Base-by-base conservation (phyloP, 2,797 vertebrate species). In the Silurus lanzhouensis region DNA sequence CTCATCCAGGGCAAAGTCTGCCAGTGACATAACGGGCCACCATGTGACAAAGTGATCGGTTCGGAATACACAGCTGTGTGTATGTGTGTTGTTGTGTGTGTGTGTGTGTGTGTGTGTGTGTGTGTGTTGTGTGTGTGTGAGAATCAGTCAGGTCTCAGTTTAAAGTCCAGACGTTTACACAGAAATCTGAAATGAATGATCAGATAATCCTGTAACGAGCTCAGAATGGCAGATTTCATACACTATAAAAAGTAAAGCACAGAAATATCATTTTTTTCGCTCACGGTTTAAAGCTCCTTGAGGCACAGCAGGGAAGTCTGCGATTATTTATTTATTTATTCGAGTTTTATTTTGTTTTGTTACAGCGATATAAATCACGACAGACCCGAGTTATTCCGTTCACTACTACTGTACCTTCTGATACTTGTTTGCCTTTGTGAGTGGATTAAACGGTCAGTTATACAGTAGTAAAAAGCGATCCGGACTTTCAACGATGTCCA, bases 21-120 rank as follows among this genome's bases (percentile, higher is more conserved):
- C 87, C 85, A 84, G 27, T 85, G 82, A 70, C 82, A 80, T 52
- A 48, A 80, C 66, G 67, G 77, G 70, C 38, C 71, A 72, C 77
- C 57, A 75, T 83, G 78, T 58, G 84, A 82, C 85, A 79, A 80
- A 83, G 81, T 67, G 84, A 72, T 25, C 3, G 82, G 84, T 64
- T 85, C 84, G 85, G 68, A 83, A 83, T 80, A 66, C 71, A 52
- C 83, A 55, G 79, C 81, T 86, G 80, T 88, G 68, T 82, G 60
- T 81, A 52, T 83, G 63, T 82, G 70, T 70, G 68, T 44, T 48
- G 71, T 52, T 84, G 64, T 84, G 70, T 19, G 67, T 70, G 67
- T 38, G 67, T 19, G 61, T 22, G 61, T 64, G 63, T 64, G 20
- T 64, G 22, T 64, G 20, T 64, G 22, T 64, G 20, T 64, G 63